These are phyloP conservation scores for Aphis gossypii DNA, from an alignment of 1,140 invertebrate species.

Conservation along the genomic window DNA sequence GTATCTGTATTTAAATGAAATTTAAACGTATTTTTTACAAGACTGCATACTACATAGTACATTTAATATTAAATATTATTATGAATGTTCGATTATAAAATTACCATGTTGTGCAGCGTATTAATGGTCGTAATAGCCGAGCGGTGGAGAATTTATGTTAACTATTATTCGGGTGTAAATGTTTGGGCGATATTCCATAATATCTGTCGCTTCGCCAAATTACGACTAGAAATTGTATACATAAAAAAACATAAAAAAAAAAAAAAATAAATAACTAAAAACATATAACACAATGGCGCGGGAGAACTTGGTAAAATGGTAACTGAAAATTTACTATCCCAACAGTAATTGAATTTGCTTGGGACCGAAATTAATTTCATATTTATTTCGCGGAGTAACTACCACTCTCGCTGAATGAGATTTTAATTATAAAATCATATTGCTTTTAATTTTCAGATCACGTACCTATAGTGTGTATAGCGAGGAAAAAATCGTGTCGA, in stretches of 20 bases:
- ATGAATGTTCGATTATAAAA: neutral
- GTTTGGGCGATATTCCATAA: neutral
- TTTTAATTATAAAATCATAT: constrained; percentile 31
- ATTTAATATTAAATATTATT: neutral
- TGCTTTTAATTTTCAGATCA: neutral
- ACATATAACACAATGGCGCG: neutral
- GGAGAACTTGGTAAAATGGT: neutral
- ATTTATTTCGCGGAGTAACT: constrained; percentile 12
- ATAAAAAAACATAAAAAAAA: neutral
- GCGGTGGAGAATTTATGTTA: neutral
- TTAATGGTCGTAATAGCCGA: neutral
- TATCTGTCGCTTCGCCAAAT: neutral
- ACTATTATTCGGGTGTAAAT: neutral
- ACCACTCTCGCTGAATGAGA: neutral
- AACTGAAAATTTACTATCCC: neutral
- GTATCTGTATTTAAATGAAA: neutral
- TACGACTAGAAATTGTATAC: neutral
- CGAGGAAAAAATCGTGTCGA: neutral
- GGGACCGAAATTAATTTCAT: constrained; percentile 1
- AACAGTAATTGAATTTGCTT: constrained; percentile 5
- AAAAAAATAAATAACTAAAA: neutral
- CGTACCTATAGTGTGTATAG: neutral
- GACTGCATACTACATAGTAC: neutral
- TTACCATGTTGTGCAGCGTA: neutral
- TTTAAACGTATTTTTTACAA: neutral